A percentile compares a stretch with the other conserved stretches of the same genome.
Evolutionary conservation across 1,140 invertebrate genomes (phyloP).

Genomic region (Neotoxoptera formosana): DNA sequence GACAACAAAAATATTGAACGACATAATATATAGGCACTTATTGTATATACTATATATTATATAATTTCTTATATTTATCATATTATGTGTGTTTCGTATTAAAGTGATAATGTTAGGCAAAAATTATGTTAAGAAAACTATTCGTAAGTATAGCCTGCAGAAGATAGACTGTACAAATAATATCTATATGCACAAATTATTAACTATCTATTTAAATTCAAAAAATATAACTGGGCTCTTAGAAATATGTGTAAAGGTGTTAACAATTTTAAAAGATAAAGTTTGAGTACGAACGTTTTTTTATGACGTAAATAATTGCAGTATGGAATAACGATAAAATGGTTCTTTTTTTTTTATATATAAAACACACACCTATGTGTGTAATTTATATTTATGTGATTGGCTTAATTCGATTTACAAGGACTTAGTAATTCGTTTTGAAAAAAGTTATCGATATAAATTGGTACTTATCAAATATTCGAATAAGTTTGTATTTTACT

Average conservation of each 20-base stretch:
- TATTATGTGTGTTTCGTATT: too few species aligned
- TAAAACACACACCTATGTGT: background rate
- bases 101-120: too few species aligned
- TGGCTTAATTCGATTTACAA: slow-evolving; percentile 31
- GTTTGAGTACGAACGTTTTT: background rate
- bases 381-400: slow-evolving; percentile 29
- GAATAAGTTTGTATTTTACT: background rate
- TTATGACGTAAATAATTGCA: slow-evolving; percentile 22
- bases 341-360: background rate
- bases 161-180: too few species aligned
- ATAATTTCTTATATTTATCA: too few species aligned
- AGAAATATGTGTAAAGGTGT: background rate
- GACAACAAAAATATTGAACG: background rate
- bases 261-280: background rate
- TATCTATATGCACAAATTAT: background rate
- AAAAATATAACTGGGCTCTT: background rate
- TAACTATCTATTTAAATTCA: background rate
- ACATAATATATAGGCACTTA: background rate
- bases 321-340: slow-evolving; percentile 3
- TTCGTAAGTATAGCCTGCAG: too few species aligned
- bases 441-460: slow-evolving; percentile 26
- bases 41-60: too few species aligned
- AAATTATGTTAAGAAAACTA: too few species aligned
- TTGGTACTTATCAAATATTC: slow-evolving; percentile 1
- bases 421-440: background rate